A percentile compares a stretch with the other conserved stretches of the same genome.
phyloP scores from a whole-genome alignment of 1,140 invertebrate species.

The Rhagoletis pomonella region DNA sequence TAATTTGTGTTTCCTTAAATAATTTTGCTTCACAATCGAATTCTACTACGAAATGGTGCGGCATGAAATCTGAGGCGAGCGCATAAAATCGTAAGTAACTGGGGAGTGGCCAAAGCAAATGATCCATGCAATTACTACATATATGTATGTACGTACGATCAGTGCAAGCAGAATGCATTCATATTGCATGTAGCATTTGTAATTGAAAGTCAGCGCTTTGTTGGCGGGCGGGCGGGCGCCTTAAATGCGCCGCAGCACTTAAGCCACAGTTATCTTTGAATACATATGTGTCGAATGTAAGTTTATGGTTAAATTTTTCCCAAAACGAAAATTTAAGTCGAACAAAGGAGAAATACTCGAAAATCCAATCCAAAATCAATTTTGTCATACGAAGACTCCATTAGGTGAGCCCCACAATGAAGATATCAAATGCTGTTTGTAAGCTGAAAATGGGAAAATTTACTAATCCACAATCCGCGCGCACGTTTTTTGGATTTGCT shows the following conservation, averaged over 20 bases:
- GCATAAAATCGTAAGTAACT: slow-evolving; percentile 26
- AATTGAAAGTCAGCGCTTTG: not conserved
- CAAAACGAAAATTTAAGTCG: no score
- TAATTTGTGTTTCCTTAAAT: not conserved
- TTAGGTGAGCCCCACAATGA: not conserved
- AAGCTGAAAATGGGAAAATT: not conserved
- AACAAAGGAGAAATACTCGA: no score
- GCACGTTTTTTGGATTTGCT: not conserved
- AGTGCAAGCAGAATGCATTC: not conserved
- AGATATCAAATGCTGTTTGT: not conserved
- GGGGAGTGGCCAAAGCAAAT: slow-evolving; percentile 15
- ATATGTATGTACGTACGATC: not conserved
- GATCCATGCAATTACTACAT: no score
- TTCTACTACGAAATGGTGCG: not conserved
- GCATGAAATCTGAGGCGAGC: slow-evolving; percentile 22
- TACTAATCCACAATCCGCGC: not conserved
- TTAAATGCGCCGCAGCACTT: not conserved
- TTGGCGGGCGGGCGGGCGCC: no score
- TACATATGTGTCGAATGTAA: not conserved
- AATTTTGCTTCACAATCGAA: not conserved
- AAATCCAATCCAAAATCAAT: not conserved
- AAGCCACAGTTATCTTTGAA: not conserved
- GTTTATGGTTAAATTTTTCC: no score
- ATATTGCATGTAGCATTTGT: not conserved
- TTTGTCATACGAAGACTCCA: slow-evolving; percentile 37